Conservation (phyloP, 2,113 vertebrate species). For the Oreocharis arfaki region DNA sequence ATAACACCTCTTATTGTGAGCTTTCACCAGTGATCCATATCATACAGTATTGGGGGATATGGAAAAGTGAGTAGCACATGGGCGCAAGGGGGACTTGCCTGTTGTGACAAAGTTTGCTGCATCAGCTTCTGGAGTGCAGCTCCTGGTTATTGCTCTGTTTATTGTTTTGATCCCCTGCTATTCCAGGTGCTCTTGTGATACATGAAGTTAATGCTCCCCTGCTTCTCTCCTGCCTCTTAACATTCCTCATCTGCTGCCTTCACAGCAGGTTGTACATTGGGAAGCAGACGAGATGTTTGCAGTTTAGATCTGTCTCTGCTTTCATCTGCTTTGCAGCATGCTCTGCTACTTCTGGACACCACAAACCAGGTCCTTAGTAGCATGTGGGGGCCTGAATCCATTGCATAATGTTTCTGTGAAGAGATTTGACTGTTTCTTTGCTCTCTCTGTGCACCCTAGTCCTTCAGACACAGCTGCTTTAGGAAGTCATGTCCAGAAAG, state of each 20-base stretch:
- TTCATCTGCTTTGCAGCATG: neutral
- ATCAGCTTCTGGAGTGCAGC: neutral
- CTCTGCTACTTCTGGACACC: neutral
- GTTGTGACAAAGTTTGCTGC: neutral
- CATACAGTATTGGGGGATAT: neutral
- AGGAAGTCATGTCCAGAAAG: neutral
- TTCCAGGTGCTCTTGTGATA: neutral
- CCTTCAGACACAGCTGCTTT: neutral
- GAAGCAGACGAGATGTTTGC: neutral
- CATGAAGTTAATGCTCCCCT: neutral
- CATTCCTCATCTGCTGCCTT: neutral
- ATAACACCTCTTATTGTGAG: neutral
- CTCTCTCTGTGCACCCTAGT: neutral
- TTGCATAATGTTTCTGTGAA: neutral
- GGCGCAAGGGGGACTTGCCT: neutral
- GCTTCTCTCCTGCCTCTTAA: neutral
- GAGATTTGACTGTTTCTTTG: neutral
- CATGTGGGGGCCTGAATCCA: neutral
- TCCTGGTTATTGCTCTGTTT: neutral
- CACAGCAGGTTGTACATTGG: neutral
- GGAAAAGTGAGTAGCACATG: neutral
- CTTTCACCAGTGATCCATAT: neutral
- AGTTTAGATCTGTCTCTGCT: neutral
- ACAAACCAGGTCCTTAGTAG: neutral
- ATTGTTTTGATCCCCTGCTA: neutral